Percentiles rank a stretch among this genome's conserved stretches.
Evolutionary conservation across 2,113 vertebrate genomes (phyloP).

Genomic region (Notarius quadriscutis): DNA sequence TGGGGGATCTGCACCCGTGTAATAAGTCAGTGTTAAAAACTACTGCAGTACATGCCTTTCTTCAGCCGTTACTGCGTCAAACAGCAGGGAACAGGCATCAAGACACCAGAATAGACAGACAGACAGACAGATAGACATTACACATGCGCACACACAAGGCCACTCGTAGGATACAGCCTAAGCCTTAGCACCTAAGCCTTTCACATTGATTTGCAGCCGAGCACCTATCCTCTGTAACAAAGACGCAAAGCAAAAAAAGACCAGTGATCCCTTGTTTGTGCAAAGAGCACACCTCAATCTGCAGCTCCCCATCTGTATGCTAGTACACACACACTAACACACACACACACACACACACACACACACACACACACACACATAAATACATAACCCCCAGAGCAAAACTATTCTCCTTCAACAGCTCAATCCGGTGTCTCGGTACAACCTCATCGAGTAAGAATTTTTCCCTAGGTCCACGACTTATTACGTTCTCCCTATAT

Average conservation of each 20-base stretch:
- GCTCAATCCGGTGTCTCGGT: slow-evolving; percentile 55
- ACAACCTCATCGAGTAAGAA: slow-evolving; percentile 24
- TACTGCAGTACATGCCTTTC: slow-evolving; percentile 36
- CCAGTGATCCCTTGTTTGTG: slow-evolving; percentile 64
- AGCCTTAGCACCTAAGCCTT: slow-evolving; percentile 67
- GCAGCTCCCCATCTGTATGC: slow-evolving; percentile 4
- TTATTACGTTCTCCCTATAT: slow-evolving; percentile 47
- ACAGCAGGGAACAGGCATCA: slow-evolving; percentile 1
- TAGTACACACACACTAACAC: slow-evolving; percentile 11
- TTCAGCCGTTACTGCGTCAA: neutral
- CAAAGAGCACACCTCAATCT: slow-evolving; percentile 69
- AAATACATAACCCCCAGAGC: slow-evolving; percentile 23
- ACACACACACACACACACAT: slow-evolving; percentile 7
- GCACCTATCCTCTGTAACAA: slow-evolving; percentile 75
- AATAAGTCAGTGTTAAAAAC: slow-evolving; percentile 54
- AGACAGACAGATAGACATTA: neutral
- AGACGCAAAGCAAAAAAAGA: slow-evolving; percentile 64
- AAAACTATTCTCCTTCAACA: slow-evolving; percentile 50
- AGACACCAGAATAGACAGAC: slow-evolving; percentile 23
- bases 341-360: slow-evolving; percentile 2
- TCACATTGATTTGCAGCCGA: slow-evolving; percentile 71
- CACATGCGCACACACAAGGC: slow-evolving; percentile 49
- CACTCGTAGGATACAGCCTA: slow-evolving; percentile 58
- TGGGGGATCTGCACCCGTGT: slow-evolving; percentile 37
- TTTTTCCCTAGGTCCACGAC: slow-evolving; percentile 30